A percentile compares a stretch with the other conserved stretches of the same genome.
These are phyloP conservation scores for Drosophila multiciliata DNA, from an alignment of 2,888 invertebrate species.

Conservation along the genomic window DNA sequence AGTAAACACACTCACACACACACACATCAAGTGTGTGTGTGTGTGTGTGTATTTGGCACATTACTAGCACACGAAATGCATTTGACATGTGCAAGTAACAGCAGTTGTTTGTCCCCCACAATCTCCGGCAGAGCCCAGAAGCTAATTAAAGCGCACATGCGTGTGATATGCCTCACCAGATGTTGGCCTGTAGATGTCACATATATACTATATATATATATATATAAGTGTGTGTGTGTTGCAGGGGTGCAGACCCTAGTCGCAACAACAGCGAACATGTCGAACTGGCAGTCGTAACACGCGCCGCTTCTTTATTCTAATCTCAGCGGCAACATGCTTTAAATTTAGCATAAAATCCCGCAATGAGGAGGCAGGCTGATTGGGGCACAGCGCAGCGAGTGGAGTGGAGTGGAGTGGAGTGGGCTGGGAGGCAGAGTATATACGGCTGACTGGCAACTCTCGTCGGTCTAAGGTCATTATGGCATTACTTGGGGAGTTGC, in stretches of 20 bases:
- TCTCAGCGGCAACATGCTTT: conserved; percentile 75
- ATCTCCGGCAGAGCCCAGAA: conserved; percentile 20
- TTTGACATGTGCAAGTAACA: conserved; percentile 68
- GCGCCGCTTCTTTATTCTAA: conserved; percentile 66
- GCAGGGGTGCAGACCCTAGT: conserved; percentile 25
- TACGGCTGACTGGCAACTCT: conserved; percentile 31
- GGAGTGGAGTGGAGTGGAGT: not conserved
- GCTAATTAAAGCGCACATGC: conserved; percentile 77
- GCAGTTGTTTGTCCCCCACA: not conserved
- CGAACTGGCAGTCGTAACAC: conserved; percentile 46
- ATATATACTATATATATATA: not conserved
- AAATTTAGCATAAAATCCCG: conserved; percentile 73
- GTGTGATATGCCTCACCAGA: conserved; percentile 77
- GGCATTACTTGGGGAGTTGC: conserved; percentile 50
- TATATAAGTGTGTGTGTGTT: not conserved
- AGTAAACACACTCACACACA: conserved; percentile 52
- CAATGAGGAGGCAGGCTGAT: conserved; percentile 14
- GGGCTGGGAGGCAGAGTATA: not conserved
- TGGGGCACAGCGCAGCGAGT: not conserved
- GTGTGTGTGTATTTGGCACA: conserved; percentile 36
- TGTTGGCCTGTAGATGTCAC: conserved; percentile 59
- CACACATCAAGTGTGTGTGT: not conserved
- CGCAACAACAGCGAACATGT: conserved; percentile 56
- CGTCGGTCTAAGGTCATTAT: conserved; percentile 62
- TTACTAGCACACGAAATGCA: conserved; percentile 53